Base-by-base conservation (phyloP, 2,113 vertebrate species). In the Diphyllodes magnificus region DNA sequence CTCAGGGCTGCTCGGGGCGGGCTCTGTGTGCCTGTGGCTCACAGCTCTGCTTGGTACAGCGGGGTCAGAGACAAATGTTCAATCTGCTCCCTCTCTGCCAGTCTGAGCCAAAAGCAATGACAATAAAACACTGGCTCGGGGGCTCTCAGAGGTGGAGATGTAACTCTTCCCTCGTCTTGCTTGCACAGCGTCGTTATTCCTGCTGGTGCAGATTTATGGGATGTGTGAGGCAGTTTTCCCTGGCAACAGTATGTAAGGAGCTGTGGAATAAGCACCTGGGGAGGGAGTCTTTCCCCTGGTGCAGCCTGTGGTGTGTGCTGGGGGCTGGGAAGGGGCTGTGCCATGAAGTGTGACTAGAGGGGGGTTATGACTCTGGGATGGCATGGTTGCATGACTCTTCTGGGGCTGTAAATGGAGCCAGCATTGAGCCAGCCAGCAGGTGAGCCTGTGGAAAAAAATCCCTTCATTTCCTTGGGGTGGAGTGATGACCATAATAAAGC, bases 81-180 rank as follows among this genome's bases (percentile, higher is more conserved):
- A 1, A 0, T 23, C 39, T 20, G 0, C 24, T 72, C 31, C 53
- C 35, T 84, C 0, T 0, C 30, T 82, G 69, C 49, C 25, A 20
- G 6, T 2, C 44, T 2, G 6, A 61, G 75, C 60, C 37, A 27
- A 28, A 28, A 59, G 39, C 42, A 31, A 5, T 0, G 7, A 4
- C 33, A 16, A 10, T 42, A 14, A 44, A 70, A 4, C 2, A 0
- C 39, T 35, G 68, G 4, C 73, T 57, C 0, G 0, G 30, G 16
- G 70, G 12, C 23, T 35, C 49, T 5, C 4, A 15, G 81, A 15
- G 40, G 11, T 4, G 15, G 24, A 11, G 50, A 11, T 50, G 37
- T 37, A 57, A 35, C 28, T 75, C 54, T 70, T 47, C 7, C 25
- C 28, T 44, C 0, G 0, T 11, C 45, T 61, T 0, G 0, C 60